phyloP scores from a whole-genome alignment of 2,113 vertebrate genomes.

The Anas platyrhynchos region DNA sequence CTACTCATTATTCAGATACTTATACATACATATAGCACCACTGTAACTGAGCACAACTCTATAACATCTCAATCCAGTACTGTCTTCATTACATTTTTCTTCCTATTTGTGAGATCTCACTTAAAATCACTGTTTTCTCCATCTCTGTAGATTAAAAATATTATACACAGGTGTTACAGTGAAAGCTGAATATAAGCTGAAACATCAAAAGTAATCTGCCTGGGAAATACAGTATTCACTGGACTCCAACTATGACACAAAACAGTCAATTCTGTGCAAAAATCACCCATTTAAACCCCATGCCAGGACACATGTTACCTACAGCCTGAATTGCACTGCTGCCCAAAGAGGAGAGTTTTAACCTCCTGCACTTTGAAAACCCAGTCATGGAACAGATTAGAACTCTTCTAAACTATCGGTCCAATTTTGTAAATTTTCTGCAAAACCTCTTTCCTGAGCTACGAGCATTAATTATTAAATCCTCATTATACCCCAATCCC shows the following conservation, averaged over 20 bases:
- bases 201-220: not conserved
- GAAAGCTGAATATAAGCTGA: not conserved
- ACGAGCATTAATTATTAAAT: not conserved
- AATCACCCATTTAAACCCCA: not conserved
- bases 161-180: not conserved
- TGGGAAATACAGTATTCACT: not conserved
- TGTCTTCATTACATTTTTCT: not conserved
- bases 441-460: not conserved
- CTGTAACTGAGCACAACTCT: not conserved
- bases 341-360: not conserved
- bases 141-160: not conserved
- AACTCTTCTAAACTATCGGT: not conserved
- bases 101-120: not conserved
- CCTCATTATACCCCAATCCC: not conserved
- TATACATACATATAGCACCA: fast-evolving
- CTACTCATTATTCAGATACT: not conserved
- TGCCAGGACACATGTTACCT: not conserved
- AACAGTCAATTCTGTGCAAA: not conserved
- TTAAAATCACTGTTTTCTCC: not conserved
- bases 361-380: not conserved
- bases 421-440: not conserved
- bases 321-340: not conserved
- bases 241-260: not conserved
- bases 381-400: not conserved
- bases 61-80: fast-evolving